Evolutionary conservation across 2,797 vertebrate species (phyloP).

Genomic region (Rhinella marina): DNA sequence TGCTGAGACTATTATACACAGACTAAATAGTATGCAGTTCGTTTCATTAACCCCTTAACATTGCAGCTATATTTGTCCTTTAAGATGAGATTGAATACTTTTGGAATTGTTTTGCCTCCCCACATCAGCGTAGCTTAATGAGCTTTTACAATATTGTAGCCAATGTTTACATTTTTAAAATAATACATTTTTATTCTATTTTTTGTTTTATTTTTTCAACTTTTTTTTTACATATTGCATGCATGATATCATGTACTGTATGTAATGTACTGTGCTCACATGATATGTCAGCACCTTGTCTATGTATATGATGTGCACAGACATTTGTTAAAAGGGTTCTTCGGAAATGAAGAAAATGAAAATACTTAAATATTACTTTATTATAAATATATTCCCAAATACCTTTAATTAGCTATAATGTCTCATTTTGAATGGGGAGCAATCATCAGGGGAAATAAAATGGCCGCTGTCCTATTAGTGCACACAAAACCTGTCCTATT

Average conservation of each 20-base stretch:
- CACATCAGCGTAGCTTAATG: background rate
- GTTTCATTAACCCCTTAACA: background rate
- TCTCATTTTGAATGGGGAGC: too few relatives aligned
- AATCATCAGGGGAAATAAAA: too few relatives aligned
- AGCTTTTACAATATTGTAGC: too few relatives aligned
- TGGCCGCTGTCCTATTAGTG: too few relatives aligned
- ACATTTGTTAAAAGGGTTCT: too few relatives aligned
- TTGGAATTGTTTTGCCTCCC: background rate
- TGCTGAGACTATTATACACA: background rate
- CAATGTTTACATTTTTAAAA: too few relatives aligned
- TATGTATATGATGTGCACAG: background rate
- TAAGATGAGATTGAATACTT: background rate
- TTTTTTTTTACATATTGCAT: background rate
- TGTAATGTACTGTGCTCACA: background rate
- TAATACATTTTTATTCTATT: background rate
- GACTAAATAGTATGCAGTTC: background rate
- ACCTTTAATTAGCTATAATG: too few relatives aligned
- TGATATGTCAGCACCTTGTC: background rate
- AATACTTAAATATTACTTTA: too few relatives aligned
- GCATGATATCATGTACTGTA: background rate
- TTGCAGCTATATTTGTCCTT: background rate
- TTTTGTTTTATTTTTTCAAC: background rate
- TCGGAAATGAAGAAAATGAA: too few relatives aligned
- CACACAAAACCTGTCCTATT: too few relatives aligned
- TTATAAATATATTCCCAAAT: too few relatives aligned